These are phyloP conservation scores for Vanessa atalanta DNA, from an alignment of 1,140 invertebrate species.

Conservation along the genomic window DNA sequence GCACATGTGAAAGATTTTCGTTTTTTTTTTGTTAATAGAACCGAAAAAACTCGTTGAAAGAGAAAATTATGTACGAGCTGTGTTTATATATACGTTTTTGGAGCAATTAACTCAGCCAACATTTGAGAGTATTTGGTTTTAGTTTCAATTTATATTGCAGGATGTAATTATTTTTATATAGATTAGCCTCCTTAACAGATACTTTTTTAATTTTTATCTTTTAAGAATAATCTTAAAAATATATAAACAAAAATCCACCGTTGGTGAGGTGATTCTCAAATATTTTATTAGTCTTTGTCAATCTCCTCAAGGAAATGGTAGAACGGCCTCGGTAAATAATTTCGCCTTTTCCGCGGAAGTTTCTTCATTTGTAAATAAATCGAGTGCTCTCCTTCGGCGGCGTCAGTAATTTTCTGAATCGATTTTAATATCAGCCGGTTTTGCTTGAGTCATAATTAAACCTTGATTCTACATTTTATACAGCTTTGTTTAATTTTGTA, in stretches of 20 bases:
- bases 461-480: slow-evolving; percentile 36
- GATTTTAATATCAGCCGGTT: slow-evolving; percentile 36
- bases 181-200: too few relatives aligned
- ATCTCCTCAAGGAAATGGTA: not conserved
- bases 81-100: too few relatives aligned
- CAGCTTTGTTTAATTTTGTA: slow-evolving; percentile 20
- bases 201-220: not conserved
- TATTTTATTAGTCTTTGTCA: slow-evolving; percentile 18
- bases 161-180: too few relatives aligned
- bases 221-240: not conserved
- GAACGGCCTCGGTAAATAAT: slow-evolving; percentile 27
- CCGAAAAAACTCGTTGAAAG: too few relatives aligned
- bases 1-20: too few relatives aligned
- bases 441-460: slow-evolving; percentile 35
- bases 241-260: not conserved
- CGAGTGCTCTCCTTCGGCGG: slow-evolving; percentile 21
- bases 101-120: too few relatives aligned
- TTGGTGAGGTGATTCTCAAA: not conserved
- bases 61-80: too few relatives aligned
- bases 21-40: too few relatives aligned
- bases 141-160: too few relatives aligned
- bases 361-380: slow-evolving; percentile 36
- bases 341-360: slow-evolving; percentile 31
- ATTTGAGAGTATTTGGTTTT: too few relatives aligned
- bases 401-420: slow-evolving; percentile 38